These are phyloP conservation scores for Kryptolebias marmoratus DNA, from an alignment of 2,113 vertebrate species.

Conservation along the genomic window DNA sequence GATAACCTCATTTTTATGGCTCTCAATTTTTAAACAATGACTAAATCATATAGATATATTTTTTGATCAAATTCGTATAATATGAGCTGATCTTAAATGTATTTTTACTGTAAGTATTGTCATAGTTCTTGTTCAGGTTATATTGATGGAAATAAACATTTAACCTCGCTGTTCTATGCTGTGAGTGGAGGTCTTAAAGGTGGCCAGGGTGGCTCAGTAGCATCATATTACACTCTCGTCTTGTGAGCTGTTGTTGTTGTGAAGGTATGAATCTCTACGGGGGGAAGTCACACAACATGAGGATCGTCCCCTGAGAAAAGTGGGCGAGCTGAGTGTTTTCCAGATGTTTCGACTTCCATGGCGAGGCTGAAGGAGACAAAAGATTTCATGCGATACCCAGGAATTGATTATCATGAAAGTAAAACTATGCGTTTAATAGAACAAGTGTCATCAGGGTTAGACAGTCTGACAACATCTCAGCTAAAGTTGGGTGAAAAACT, in stretches of 20 bases:
- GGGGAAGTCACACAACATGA: constrained; percentile 18
- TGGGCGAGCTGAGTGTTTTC: neutral
- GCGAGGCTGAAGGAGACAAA: neutral
- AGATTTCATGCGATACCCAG: neutral
- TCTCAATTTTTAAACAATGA: no score
- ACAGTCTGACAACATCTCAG: no score
- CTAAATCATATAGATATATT: no score
- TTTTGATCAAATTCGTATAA: no score
- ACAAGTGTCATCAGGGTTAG: no score
- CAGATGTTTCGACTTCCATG: neutral
- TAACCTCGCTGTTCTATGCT: no score
- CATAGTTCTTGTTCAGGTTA: neutral
- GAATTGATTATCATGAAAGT: neutral
- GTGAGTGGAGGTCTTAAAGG: neutral
- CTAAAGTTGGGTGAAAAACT: no score
- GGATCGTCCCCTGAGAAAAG: neutral
- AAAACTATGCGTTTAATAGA: no score
- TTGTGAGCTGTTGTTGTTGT: constrained; percentile 25
- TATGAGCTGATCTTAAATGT: neutral
- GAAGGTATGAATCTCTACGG: neutral
- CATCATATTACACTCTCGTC: neutral
- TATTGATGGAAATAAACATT: neutral
- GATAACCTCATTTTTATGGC: no score
- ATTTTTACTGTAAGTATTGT: neutral
- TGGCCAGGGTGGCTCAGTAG: neutral